Evolutionary conservation across 2,888 invertebrate species (phyloP), one percentile per base, ranked within the genome.

Genomic region (Agriopis leucophaearia): DNA sequence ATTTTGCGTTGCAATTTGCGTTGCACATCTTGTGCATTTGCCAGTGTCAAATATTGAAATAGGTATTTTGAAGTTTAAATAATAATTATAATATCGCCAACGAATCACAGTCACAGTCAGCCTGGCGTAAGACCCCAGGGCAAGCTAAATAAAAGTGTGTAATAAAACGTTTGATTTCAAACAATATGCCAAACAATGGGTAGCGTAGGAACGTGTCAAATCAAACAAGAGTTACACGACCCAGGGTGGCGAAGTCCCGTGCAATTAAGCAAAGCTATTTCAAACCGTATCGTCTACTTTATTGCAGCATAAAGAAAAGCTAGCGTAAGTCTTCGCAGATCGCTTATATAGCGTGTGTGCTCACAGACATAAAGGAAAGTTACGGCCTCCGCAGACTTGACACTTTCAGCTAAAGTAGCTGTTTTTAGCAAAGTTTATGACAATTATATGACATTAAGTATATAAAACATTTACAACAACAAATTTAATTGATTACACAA

Each of bases 231-330:
- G 64, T 52, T 48, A 48, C 48, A 61, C 44, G 61, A 50, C 73
- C 81, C 91, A 93, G 92, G 92, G 92, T 93, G 92, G 81, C 74
- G 78, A 81, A 62, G 73, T 77, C 74, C 75, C 73, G 57, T 63
- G 85, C 89, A 92, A 93, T 92, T 93, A 92, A 92, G 90, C 78
- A 82, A 77, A 83, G 83, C 83, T 83, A 85, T 84, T 82, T 82
- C 87, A 75, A 59, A 69, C 68, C 64, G 71, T 72, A 64, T 70
- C 72, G 69, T 84, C 79, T 83, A 88, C 88, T 92, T 93, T 92
- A 94, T 91, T 77, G 88, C 81, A 82, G 76, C 89, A 93, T 93
- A 92, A 93, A 94, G 93, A 92, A 75, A 92, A 88, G 86, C 86
- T 84, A 84, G 83, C 84, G 86, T 90, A 89, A n/a, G 80, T 87